Percentiles rank a stretch among this genome's conserved stretches.
These are phyloP conservation scores for Todus mexicanus DNA, from an alignment of 2,797 vertebrate species.

Conservation along the genomic window DNA sequence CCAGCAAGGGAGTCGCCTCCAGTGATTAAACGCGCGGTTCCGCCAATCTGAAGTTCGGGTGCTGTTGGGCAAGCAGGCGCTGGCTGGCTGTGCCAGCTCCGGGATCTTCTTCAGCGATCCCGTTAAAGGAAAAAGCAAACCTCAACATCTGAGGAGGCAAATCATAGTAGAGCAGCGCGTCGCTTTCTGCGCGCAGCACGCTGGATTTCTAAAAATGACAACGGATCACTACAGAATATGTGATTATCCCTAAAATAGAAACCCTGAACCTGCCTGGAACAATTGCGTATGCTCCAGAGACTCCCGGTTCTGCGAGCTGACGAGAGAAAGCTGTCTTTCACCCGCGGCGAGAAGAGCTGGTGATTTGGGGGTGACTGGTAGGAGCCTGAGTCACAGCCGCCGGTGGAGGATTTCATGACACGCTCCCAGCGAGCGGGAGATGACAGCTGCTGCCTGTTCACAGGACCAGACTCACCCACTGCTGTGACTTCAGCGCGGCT, in stretches of 20 bases:
- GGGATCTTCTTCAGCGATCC: not conserved
- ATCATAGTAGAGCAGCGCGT: not conserved
- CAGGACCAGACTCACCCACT: not conserved
- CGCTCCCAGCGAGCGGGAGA: not conserved
- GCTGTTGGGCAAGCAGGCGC: not conserved
- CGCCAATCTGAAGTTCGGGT: not conserved
- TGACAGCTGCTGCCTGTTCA: not conserved
- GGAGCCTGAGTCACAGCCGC: not conserved
- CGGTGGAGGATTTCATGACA: not conserved
- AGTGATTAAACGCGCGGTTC: not conserved
- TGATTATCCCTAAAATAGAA: constrained; percentile 18
- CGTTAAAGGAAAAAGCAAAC: not conserved
- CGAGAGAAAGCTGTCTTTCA: not conserved
- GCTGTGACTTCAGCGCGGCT: not conserved
- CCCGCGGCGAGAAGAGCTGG: not conserved
- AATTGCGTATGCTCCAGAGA: not conserved
- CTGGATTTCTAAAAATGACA: constrained; percentile 3
- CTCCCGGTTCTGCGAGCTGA: not conserved
- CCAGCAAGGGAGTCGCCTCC: not conserved
- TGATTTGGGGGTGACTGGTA: not conserved
- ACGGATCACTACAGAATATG: not conserved
- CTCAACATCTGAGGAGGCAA: not conserved
- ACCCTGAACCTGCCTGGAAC: not conserved
- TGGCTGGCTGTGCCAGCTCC: not conserved
- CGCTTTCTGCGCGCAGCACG: not conserved